Conservation (phyloP, 92 coral and sea anemone genomes). For the Phenganax stokvisi region DNA sequence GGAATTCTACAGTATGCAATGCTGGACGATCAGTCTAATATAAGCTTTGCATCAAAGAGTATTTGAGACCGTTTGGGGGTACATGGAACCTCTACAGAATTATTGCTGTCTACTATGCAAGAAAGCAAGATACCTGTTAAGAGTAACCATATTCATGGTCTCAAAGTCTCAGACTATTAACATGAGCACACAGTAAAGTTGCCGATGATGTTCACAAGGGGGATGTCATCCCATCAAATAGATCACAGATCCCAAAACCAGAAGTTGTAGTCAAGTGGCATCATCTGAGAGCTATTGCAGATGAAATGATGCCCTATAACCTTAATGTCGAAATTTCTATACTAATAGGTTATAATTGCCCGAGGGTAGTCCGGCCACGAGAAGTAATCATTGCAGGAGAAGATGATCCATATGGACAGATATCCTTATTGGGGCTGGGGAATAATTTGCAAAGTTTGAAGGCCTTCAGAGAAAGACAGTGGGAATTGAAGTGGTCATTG, state of each 20-base stretch:
- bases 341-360: slow-evolving; percentile 47
- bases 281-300: slow-evolving; percentile 29
- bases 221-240: slow-evolving; percentile 34
- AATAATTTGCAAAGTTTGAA: slow-evolving; percentile 43
- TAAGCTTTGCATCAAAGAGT: slow-evolving; percentile 28
- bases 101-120: slow-evolving; percentile 33
- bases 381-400: slow-evolving; percentile 45
- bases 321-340: slow-evolving; percentile 43
- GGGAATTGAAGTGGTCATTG: background rate
- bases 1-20: slow-evolving; percentile 43
- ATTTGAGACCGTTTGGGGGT: slow-evolving; percentile 27
- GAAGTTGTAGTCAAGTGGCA: background rate
- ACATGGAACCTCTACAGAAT: slow-evolving; percentile 21
- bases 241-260: slow-evolving; percentile 52
- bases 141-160: slow-evolving; percentile 23
- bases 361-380: slow-evolving; percentile 41
- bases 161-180: slow-evolving; percentile 17
- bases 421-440: slow-evolving; percentile 52
- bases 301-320: slow-evolving; percentile 44
- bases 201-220: slow-evolving; percentile 20
- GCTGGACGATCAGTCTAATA: slow-evolving; percentile 43
- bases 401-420: slow-evolving; percentile 45
- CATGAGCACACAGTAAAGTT: slow-evolving; percentile 11
- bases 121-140: slow-evolving; percentile 3
- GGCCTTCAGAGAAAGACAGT: slow-evolving; percentile 10